Conservation (phyloP, 2,888 invertebrate species). For the Silvanus unidentatus region DNA sequence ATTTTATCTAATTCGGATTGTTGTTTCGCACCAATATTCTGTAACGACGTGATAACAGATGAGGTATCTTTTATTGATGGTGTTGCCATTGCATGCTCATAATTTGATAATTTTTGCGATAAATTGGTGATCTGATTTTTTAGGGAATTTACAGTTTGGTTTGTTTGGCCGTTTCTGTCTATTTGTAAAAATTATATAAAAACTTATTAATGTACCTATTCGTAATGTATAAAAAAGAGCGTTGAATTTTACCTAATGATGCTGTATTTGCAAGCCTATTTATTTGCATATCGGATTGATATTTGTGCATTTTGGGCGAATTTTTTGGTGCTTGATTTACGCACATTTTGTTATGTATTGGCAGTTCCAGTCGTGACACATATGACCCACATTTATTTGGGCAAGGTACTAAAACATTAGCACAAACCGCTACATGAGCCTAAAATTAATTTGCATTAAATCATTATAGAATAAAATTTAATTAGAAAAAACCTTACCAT, state of each 20-base stretch:
- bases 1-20: constrained; percentile 32
- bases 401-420: constrained; percentile 67
- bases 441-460: constrained; percentile 30
- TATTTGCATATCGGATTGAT: no score
- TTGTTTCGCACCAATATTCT: constrained; percentile 10
- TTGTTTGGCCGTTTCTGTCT: no score
- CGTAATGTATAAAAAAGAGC: no score
- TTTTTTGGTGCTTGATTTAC: constrained; percentile 13
- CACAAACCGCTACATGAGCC: constrained; percentile 65
- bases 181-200: no score
- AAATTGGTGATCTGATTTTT: constrained; percentile 8
- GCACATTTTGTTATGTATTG: constrained; percentile 53
- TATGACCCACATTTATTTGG: constrained; percentile 65
- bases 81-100: not conserved
- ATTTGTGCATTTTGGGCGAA: not conserved
- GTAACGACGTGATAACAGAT: no score
- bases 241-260: not conserved
- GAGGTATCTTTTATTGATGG: not conserved
- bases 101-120: not conserved
- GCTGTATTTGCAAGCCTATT: not conserved
- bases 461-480: not conserved
- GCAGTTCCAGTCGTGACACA: constrained; percentile 58
- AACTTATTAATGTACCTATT: no score
- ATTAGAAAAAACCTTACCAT: constrained; percentile 47
- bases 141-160: constrained; percentile 4